phyloP scores from a whole-genome alignment of 2,113 vertebrate species.

The Plestiodon gilberti region DNA sequence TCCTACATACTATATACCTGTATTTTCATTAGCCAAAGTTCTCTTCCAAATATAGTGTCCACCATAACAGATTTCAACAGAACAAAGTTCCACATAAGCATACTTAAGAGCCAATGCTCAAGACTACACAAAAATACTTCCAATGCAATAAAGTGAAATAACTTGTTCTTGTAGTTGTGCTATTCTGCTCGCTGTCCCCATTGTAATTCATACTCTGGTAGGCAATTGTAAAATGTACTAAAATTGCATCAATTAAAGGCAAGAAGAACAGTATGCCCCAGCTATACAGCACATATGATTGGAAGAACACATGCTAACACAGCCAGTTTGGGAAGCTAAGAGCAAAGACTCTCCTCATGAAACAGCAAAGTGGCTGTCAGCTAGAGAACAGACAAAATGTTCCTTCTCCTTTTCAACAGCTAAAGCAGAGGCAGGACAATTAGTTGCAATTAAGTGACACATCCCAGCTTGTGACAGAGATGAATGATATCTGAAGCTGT shows the following conservation, averaged over 20 bases:
- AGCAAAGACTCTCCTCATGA: not conserved
- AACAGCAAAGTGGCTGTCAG: not conserved
- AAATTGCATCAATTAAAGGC: not conserved
- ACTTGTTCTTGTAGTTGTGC: not conserved
- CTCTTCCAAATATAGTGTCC: not conserved
- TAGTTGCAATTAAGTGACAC: slow-evolving; percentile 24
- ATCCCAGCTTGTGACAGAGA: slow-evolving; percentile 12
- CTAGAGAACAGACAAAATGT: not conserved
- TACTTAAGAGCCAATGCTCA: not conserved
- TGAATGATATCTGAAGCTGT: not conserved
- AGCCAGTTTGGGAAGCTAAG: not conserved
- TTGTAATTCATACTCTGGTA: not conserved
- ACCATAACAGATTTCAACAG: not conserved
- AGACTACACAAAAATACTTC: not conserved
- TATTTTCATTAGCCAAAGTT: not conserved
- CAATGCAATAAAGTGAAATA: not conserved
- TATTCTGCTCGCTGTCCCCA: not conserved
- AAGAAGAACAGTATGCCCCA: not conserved
- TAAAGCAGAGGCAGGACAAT: slow-evolving; percentile 7
- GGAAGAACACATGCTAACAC: not conserved
- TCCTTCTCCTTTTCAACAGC: slow-evolving; percentile 23
- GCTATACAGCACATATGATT: not conserved
- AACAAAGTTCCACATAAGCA: not conserved
- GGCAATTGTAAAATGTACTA: not conserved
- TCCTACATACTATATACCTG: not conserved